A percentile compares a stretch with the other conserved stretches of the same genome.
Evolutionary conservation across 2,888 invertebrate species (phyloP).

Genomic region (Bhutanitis thaidina): DNA sequence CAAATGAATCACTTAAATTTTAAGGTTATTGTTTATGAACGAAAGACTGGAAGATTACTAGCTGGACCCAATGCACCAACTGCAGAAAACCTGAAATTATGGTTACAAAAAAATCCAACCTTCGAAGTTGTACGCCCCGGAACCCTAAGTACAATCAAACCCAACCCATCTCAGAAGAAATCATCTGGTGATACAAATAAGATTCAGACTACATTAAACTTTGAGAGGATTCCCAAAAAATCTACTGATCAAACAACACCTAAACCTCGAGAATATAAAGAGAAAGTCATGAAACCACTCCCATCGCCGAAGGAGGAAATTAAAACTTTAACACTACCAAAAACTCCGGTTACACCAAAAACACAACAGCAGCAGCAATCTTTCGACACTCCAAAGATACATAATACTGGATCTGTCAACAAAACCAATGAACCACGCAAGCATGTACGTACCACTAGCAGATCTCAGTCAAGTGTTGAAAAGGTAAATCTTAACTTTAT

Average conservation of each 20-base stretch:
- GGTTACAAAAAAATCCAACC: constrained; percentile 92
- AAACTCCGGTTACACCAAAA: constrained; percentile 34
- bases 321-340: constrained; percentile 36
- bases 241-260: constrained; percentile 37
- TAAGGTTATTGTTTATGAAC: constrained; percentile 90
- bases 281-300: constrained; percentile 37
- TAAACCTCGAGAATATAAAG: constrained; percentile 37
- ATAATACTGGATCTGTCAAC: constrained; percentile 27
- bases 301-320: constrained; percentile 41
- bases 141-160: constrained; percentile 69
- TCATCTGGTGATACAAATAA: constrained; percentile 43
- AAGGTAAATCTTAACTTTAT: constrained; percentile 44
- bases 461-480: constrained; percentile 48
- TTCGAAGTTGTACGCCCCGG: constrained; percentile 90
- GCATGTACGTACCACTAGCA: constrained; percentile 38
- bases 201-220: constrained; percentile 74
- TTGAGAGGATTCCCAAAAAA: constrained; percentile 61
- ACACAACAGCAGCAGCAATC: constrained; percentile 34
- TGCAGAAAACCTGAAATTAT: constrained; percentile 87
- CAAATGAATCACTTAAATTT: background rate
- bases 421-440: constrained; percentile 47
- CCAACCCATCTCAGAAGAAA: constrained; percentile 53
- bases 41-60: constrained; percentile 86
- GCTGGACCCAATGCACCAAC: constrained; percentile 92
- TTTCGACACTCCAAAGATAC: constrained; percentile 54